Base-by-base conservation (phyloP, 2,113 vertebrate genomes). In the Pipra filicauda region DNA sequence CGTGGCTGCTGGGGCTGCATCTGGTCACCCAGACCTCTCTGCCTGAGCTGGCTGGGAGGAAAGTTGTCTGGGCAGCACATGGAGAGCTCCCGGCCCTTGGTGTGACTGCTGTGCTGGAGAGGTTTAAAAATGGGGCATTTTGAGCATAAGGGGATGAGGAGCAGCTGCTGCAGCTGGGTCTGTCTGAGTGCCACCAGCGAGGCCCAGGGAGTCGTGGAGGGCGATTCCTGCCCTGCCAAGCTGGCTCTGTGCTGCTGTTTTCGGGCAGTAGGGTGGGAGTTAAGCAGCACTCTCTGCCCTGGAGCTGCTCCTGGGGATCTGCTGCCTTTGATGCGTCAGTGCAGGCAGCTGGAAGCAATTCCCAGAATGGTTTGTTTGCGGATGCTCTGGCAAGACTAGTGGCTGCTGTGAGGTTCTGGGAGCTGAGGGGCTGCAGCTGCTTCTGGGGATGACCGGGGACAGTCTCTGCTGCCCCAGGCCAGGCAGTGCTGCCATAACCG, bases 131-230 rank as follows among this genome's bases (percentile, higher is more conserved):
- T 4, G 1, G 33, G 35, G 46, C 15, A 2, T 37, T 37, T 51
- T 5, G 17, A 52, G 31, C 14, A 3, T 3, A 13, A 6, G 3
- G 12, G 6, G 51, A 18, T 4, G 64, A 77, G 61, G n/a, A 70
- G 55, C 43, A 41, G 90, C 79, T 62, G 73, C 73, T 30, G 57
- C 33, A 1, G 39, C 37, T 13, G 30, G 1, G 39, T 27, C 27
- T 19, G 26, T 2, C 37, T 20, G 55, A 14, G 27, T 0, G 1
- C 46, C 66, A 41, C 35, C 30, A 10, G 5, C 0, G 5, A 49
- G 9, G 61, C n/a, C 26, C 11, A 1, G 23, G 48, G 15, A 8
- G 12, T 64, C 0, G 0, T 0, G 8, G 13, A 11, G 76, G 20
- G 37, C 0, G 0, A 21, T 22, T 26, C 15, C 19, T 6, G 54